Base-by-base conservation (phyloP, 2,888 invertebrate species). In the Zhuqinia jingwanae region DNA sequence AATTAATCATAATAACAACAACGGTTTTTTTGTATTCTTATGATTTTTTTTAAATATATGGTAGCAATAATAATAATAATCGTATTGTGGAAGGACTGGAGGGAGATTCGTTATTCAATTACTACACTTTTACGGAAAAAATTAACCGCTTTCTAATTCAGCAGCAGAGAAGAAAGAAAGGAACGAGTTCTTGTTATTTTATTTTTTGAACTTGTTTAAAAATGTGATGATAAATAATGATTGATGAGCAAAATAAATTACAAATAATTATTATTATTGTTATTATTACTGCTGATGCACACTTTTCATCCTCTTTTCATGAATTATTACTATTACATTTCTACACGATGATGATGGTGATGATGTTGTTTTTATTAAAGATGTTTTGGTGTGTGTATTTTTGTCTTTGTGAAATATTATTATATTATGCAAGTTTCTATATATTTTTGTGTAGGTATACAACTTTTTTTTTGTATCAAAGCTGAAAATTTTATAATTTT, bases 31-130 rank as follows among this genome's bases (percentile, higher is more conserved):
- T n/a, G n/a, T n/a, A n/a, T n/a, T n/a, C n/a, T n/a, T n/a, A n/a
- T n/a, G n/a, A n/a, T n/a, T n/a, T n/a, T n/a, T n/a, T n/a, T n/a
- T n/a, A n/a, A 65, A n/a, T 50, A 13, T 13, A 15, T 15, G 8
- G 13, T 50, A 50, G 17, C 5, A 65, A 42, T 17, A 47, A 70
- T 45, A 70, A 30, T 65, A 42, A 76, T 56, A 58, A 36, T 76
- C 56, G 36, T 76, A 42, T 76, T 36, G 58, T 80, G 80, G 80
- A 68, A 80, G 80, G 80, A 80, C 36, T 80, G 65, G 80, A 80
- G 68, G 80, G 80, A 80, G 68, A 80, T 80, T 80, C 68, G 25
- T 65, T 47, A 76, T 47, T 75, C n/a, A 15, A 22, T 58, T 58
- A 58, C 76, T 56, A 42, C 76, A 42, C 36, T 65, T n/a, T 36